Conservation (phyloP, 2,113 vertebrate species). For the Sander lucioperca region DNA sequence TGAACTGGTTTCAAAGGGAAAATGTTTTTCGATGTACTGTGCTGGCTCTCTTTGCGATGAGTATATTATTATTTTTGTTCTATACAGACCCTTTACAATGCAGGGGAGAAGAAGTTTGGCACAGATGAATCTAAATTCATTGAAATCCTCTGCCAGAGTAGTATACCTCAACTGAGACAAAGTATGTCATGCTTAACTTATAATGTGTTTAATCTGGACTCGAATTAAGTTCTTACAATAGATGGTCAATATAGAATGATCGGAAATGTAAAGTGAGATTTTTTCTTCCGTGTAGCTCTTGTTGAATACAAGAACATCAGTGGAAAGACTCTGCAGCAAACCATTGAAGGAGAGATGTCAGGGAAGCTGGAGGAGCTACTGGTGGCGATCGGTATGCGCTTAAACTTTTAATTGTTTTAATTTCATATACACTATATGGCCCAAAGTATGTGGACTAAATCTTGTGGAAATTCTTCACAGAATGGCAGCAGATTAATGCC, state of each 20-base stretch:
- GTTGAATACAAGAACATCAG: conserved; percentile 85
- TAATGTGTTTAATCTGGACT: background rate
- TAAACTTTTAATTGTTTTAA: background rate
- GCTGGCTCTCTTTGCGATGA: background rate
- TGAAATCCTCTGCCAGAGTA: conserved; percentile 84
- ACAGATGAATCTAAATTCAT: conserved; percentile 85
- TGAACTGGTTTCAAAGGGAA: background rate
- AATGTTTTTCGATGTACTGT: background rate
- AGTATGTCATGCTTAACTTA: conserved; percentile 55
- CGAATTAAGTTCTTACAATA: background rate
- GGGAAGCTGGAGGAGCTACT: conserved; percentile 86
- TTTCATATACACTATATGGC: background rate
- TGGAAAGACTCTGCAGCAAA: conserved; percentile 86
- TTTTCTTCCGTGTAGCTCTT: conserved; percentile 73
- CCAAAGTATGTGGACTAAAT: too few species aligned
- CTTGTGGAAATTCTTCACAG: background rate
- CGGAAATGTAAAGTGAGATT: background rate
- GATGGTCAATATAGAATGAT: background rate
- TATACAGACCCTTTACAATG: conserved; percentile 79
- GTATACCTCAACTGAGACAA: conserved; percentile 82
- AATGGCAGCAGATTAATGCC: background rate
- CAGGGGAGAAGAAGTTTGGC: conserved; percentile 86
- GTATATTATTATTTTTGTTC: background rate
- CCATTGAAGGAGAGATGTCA: conserved; percentile 86
- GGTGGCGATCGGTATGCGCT: conserved; percentile 81